A percentile compares a stretch with the other conserved stretches of the same genome.
phyloP scores from a whole-genome alignment of 1,140 invertebrate genomes.

The Drosophila novamexicana region DNA sequence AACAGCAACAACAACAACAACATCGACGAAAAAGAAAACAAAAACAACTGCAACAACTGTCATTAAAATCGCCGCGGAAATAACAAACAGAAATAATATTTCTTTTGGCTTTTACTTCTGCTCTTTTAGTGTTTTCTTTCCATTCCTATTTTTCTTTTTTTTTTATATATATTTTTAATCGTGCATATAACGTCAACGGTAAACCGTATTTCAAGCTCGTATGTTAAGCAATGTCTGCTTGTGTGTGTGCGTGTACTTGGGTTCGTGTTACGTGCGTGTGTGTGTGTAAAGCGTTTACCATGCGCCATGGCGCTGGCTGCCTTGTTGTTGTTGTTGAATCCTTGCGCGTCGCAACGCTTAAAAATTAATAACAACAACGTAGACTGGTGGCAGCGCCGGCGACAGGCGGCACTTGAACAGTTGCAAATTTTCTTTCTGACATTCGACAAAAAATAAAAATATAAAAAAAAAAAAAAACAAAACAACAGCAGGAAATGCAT shows the following conservation, averaged over 20 bases:
- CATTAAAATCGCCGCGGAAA: conserved; percentile 44
- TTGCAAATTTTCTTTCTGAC: conserved; percentile 47
- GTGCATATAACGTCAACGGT: conserved; percentile 65
- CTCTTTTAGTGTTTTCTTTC: conserved; percentile 46
- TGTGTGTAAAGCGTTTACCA: conserved; percentile 48
- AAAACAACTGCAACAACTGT: conserved; percentile 49
- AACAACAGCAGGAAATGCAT: conserved; percentile 53
- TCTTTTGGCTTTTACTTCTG: conserved; percentile 55
- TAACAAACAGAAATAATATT: conserved; percentile 58
- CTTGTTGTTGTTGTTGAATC: conserved; percentile 46
- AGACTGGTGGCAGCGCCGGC: conserved; percentile 15
- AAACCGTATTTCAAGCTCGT: background rate
- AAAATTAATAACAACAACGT: conserved; percentile 71
- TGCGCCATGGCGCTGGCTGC: conserved; percentile 11
- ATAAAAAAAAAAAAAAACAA: background rate
- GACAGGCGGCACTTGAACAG: conserved; percentile 38
- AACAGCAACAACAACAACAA: conserved; percentile 19
- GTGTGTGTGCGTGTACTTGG: conserved; percentile 13
- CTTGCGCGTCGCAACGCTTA: conserved; percentile 48
- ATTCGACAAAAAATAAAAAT: conserved; percentile 24
- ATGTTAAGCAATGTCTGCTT: background rate
- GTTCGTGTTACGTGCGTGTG: background rate
- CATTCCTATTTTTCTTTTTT: conserved; percentile 39
- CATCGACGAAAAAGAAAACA: conserved; percentile 25
- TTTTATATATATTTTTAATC: conserved; percentile 49